Percentiles rank a stretch among this genome's conserved stretches.
Evolutionary conservation across 2,888 invertebrate species (phyloP).

Genomic region (Rhingia campestris): DNA sequence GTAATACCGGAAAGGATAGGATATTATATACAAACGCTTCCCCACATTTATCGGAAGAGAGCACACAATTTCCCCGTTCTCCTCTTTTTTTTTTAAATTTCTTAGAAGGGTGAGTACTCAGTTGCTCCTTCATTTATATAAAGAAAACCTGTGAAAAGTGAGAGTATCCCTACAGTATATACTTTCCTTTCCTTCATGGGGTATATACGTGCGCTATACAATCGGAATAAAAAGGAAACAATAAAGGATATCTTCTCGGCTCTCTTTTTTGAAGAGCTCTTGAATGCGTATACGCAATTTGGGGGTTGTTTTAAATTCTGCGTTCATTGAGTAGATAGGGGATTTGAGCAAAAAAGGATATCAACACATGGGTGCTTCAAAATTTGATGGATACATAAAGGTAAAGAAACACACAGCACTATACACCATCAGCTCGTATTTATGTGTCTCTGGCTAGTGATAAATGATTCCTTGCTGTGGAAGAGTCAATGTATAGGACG

Average conservation of each 20-base stretch:
- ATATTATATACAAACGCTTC: slow-evolving; percentile 16
- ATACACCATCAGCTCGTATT: slow-evolving; percentile 23
- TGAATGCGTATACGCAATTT: slow-evolving; percentile 66
- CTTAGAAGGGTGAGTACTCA: slow-evolving; percentile 19
- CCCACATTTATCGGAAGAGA: slow-evolving; percentile 34
- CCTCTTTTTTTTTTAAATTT: slow-evolving; percentile 2
- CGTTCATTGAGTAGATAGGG: slow-evolving; percentile 8
- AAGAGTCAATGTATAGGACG: slow-evolving; percentile 4
- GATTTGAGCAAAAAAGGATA: slow-evolving; percentile 53
- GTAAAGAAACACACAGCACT: slow-evolving; percentile 46
- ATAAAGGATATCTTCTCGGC: slow-evolving; percentile 48
- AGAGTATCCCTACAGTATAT: slow-evolving; percentile 50
- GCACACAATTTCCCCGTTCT: slow-evolving; percentile 25
- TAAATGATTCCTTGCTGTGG: slow-evolving; percentile 49
- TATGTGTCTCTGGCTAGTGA: slow-evolving; percentile 55
- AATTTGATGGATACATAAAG: slow-evolving; percentile 64
- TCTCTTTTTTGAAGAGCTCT: slow-evolving; percentile 65
- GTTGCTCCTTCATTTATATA: neutral
- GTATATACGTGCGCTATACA: neutral
- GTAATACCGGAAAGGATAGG: slow-evolving; percentile 20
- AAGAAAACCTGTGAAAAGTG: slow-evolving; percentile 54
- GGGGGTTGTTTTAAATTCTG: slow-evolving; percentile 40
- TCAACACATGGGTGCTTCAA: slow-evolving; percentile 72
- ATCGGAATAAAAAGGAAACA: neutral
- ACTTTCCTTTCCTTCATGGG: slow-evolving; percentile 37